Evolutionary conservation across 2,797 vertebrate species (phyloP), one percentile per base, ranked within the genome.

Genomic region (Mergus octosetaceus): DNA sequence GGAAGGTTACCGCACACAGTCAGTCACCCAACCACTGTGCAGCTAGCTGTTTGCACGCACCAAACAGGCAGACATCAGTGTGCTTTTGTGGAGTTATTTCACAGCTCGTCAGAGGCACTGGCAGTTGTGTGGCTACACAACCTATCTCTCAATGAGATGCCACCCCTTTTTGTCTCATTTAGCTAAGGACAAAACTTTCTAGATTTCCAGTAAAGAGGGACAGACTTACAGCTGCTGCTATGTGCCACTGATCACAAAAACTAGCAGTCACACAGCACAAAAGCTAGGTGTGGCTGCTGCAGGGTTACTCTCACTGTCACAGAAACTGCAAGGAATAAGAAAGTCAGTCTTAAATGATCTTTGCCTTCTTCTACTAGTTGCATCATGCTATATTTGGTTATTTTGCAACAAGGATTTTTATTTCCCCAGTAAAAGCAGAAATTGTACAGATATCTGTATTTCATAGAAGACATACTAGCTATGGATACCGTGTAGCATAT

Each of bases 21-120:
- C 27, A 15, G 12, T 82, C 69, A 51, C 2, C 9, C 3, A 1
- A 32, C 0, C 0, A 36, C 74, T 82, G 32, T 2, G 4, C 15
- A 81, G 18, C 11, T 51, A 53, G 34, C 30, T 64, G 45, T 69
- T 27, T 13, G 30, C 7, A 1, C 9, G 14, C 9, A 10, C 4
- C 41, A 21, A 75, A 64, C 4, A 43, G 60, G n/a, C 13, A 83
- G 54, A 11, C 38, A n/a, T 14, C 1, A 9, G 2, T 36, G 18
- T 22, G 16, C 19, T 38, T 68, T 51, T 1, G 2, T 38, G 13
- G 13, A 90, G 7, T 66, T 84, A 56, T 32, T 90, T 51, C 28
- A 56, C 34, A 61, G 22, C 34, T 27, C 25, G 38, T 32, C 39
- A 38, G 16, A 14, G 14, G 82, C 64, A 12, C 24, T 2, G 2